These are phyloP conservation scores for Artemia sp. DNA, from an alignment of 2,888 invertebrate genomes.

Conservation along the genomic window DNA sequence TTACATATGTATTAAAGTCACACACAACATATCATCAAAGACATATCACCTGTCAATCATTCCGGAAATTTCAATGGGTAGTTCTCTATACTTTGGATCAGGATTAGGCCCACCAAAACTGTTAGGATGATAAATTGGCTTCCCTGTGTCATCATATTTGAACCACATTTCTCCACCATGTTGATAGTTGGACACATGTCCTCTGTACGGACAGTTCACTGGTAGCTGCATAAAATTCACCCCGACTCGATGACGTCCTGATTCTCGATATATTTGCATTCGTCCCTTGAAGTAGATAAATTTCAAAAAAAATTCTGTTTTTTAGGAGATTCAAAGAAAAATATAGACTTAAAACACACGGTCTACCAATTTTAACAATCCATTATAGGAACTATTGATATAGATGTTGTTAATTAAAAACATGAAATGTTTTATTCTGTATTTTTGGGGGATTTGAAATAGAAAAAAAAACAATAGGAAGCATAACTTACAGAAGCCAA, in stretches of 20 bases:
- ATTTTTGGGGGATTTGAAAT: no score
- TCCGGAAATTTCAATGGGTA: not conserved
- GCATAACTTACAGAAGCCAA: no score
- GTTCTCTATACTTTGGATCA: not conserved
- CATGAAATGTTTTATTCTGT: no score
- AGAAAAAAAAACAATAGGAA: no score
- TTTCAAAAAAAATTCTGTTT: no score
- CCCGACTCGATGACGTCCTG: conserved; percentile 14
- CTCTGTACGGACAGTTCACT: conserved; percentile 15
- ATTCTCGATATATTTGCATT: conserved; percentile 3
- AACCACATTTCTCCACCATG: conserved; percentile 14
- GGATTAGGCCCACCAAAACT: conserved; percentile 18
- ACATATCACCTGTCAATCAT: not conserved
- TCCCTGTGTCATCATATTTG: conserved; percentile 15
- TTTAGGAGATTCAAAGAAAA: no score
- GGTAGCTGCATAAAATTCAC: conserved; percentile 16
- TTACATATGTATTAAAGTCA: no score
- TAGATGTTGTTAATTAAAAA: no score
- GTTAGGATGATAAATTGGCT: conserved; percentile 17
- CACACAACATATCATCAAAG: no score
- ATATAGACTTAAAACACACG: no score
- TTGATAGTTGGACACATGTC: not conserved
- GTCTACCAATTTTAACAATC: no score
- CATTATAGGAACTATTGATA: no score
- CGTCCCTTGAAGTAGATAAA: not conserved